Base-by-base conservation (phyloP, 2,113 vertebrate genomes). In the Falcunculus frontatus region DNA sequence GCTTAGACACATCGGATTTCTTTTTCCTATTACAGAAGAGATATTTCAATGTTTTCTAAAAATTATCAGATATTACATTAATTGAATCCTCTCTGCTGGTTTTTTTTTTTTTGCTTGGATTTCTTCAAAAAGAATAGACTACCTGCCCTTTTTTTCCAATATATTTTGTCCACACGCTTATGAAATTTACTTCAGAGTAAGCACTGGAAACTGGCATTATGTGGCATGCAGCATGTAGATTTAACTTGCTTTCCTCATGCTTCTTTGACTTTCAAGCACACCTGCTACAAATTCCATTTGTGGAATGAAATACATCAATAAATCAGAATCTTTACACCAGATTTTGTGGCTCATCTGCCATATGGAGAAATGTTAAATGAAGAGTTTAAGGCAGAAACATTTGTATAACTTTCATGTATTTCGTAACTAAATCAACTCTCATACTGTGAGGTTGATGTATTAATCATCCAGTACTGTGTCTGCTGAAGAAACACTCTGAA, bases 331-430 rank as follows among this genome's bases (percentile, higher is more conserved):
- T 87, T 89, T 95, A 62, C 70, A 83, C 81, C 94, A 97, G 89
- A 95, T 91, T 95, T 96, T 94, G 37, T 9, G 13, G 53, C 30
- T 91, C 84, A 84, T 97, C 46, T 94, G 30, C 91, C 93, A 95
- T 95, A 95, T 96, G 95, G 93, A 80, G 57, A 91, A 96, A 92
- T 79, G 60, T 91, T 91, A 92, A 95, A 95, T 62, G 42, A 82
- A 87, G 87, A 95, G 74, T 77, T 92, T 75, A 94, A 95, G 57
- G 75, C 89, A 79, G 94, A 81, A 70, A 96, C 80, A 41, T 92
- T 79, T 86, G 76, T 84, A 37, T 69, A 68, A 52, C 95, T 90
- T 93, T 95, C 57, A 87, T 84, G 64, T 80, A 84, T 87, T 97
- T 91, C 89, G 79, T 90, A 96, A 76, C 84, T 89, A 85, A 86